phyloP scores from a whole-genome alignment of 1,140 invertebrate genomes.

The Andrena cerasifolii region DNA sequence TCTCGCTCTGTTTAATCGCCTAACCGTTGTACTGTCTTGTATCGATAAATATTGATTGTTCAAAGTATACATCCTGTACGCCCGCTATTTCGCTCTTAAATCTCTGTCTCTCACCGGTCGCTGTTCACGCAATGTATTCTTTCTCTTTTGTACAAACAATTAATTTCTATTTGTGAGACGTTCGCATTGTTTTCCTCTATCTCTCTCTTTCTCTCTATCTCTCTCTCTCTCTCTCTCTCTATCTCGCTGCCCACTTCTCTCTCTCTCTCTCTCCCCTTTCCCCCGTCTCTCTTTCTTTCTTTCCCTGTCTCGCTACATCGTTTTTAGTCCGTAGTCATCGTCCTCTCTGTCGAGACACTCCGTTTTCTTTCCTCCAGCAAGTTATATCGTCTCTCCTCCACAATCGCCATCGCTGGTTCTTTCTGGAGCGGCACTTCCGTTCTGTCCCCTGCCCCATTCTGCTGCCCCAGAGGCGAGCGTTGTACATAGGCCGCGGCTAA shows the following conservation, averaged over 20 bases:
- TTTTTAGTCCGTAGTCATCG: too few relatives aligned
- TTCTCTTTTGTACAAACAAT: constrained; percentile 17
- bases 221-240: too few relatives aligned
- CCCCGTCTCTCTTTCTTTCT: too few relatives aligned
- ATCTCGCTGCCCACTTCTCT: too few relatives aligned
- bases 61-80: constrained; percentile 28
- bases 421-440: background rate
- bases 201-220: constrained; percentile 21
- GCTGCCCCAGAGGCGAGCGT: background rate
- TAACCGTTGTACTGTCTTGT: constrained; percentile 35
- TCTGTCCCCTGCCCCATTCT: constrained; percentile 14
- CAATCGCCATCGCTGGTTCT: background rate
- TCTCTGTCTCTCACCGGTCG: constrained; percentile 33
- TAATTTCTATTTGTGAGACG: background rate
- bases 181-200: constrained; percentile 22
- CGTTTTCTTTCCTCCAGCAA: background rate
- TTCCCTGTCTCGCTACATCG: too few relatives aligned
- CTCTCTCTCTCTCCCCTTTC: too few relatives aligned
- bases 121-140: constrained; percentile 42
- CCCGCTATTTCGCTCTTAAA: constrained; percentile 41
- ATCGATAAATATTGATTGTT: background rate
- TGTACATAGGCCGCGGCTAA: constrained; percentile 4
- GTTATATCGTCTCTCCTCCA: too few relatives aligned
- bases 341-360: background rate
- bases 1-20: constrained; percentile 31